Evolutionary conservation across 2,113 vertebrate species (phyloP).

Genomic region (Pterocles orientalis): DNA sequence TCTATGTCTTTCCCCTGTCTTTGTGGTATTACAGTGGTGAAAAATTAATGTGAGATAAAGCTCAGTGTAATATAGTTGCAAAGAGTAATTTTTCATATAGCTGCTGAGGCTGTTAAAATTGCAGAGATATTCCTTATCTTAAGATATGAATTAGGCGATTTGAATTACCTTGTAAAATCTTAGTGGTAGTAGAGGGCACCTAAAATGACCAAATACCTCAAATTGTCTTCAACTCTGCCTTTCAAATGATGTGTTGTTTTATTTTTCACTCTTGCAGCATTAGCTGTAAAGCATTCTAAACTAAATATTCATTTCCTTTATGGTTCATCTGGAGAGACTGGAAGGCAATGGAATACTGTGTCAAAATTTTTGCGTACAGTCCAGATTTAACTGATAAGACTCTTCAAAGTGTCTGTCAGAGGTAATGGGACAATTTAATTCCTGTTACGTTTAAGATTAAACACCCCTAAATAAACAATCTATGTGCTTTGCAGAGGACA

Average conservation of each 20-base stretch:
- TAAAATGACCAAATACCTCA: not conserved
- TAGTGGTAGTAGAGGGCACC: not conserved
- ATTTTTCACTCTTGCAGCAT: not conserved
- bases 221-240: not conserved
- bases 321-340: not conserved
- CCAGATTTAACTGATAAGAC: not conserved
- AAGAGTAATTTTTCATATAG: not conserved
- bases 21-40: not conserved
- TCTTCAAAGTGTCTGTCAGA: not conserved
- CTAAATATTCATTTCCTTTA: not conserved
- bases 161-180: not conserved
- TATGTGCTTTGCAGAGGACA: fast-evolving
- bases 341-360: not conserved
- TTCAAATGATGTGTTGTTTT: not conserved
- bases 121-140: not conserved
- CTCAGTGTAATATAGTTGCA: not conserved
- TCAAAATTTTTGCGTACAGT: not conserved
- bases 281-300: not conserved
- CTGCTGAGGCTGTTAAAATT: not conserved
- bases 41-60: not conserved
- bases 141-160: not conserved
- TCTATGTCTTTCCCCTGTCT: not conserved
- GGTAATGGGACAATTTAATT: not conserved
- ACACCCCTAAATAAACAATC: constrained; percentile 33
- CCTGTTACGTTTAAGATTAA: not conserved